Evolutionary conservation across 2,888 invertebrate genomes (phyloP).

Genomic region (Polyploca ridens): DNA sequence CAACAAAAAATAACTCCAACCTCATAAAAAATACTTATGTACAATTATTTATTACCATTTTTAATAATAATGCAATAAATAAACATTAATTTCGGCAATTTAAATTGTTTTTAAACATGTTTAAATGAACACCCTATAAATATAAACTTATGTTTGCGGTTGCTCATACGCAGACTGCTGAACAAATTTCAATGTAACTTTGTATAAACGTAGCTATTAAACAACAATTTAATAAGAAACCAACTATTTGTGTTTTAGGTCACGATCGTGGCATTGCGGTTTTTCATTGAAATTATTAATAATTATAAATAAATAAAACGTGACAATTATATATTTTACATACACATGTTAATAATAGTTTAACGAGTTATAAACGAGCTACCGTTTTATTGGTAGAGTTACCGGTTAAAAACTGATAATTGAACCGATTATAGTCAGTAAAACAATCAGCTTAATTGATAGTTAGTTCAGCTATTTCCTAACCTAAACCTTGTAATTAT

Average conservation of each 20-base stretch:
- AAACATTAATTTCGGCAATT: no score
- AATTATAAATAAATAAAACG: background rate
- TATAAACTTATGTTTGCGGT: no score
- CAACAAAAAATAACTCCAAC: no score
- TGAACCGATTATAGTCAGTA: background rate
- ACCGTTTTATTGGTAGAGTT: background rate
- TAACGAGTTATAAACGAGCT: constrained; percentile 4
- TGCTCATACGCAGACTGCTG: no score
- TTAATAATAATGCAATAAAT: no score
- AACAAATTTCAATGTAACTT: background rate
- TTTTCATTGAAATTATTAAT: background rate
- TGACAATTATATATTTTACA: background rate
- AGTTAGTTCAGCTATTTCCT: background rate
- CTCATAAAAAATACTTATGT: no score
- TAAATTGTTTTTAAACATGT: no score
- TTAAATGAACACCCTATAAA: no score
- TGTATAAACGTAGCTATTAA: background rate
- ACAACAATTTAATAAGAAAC: constrained; percentile 1
- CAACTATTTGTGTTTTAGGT: background rate
- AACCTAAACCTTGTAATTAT: background rate
- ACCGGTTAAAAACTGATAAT: background rate
- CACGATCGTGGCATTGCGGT: constrained; percentile 7
- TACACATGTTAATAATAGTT: background rate
- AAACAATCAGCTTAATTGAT: background rate
- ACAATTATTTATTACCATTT: no score